Base-by-base conservation (phyloP, 1,140 invertebrate genomes). In the Stegodyphus mimosarum region DNA sequence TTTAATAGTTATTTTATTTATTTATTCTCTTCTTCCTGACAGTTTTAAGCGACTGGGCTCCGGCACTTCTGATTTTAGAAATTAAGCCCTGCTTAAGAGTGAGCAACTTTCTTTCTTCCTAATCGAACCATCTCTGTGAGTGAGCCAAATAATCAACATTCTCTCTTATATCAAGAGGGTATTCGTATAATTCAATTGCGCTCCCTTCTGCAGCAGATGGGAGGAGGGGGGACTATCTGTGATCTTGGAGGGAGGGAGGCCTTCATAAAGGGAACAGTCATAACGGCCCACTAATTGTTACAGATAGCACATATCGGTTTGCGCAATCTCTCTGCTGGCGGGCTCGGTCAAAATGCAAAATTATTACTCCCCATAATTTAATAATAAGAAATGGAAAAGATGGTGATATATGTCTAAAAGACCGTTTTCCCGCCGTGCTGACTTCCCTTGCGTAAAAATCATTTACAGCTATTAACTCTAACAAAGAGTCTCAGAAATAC, bases 201-300 rank as follows among this genome's bases (percentile, higher is more conserved):
- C 18, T 5, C 17, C 52, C 52, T 76, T 3, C 11, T n/a, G 10
- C 33, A 64, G 48, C 74, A 66, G 76, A 53, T 67, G 64, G 69
- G 18, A 18, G 76, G 63, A 13, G n/a, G 15, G 7, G 64, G 64
- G 49, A n/a, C 63, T 55, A 78, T 78, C 76, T 78, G 10, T n/a
- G 76, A 78, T 78, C 64, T 51, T 52, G 53, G 9, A n/a, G 64
- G 66, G n/a, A 9, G 49, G 64, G 3, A 33, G 15, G 18, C 11
- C 33, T 33, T 33, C 33, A 33, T 33, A 33, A 33, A 33, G 33
- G 33, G 60, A 51, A 5, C n/a, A 52, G 76, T 67, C 76, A 78
- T 78, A 69, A n/a, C 67, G 60, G 64, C 50, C 74, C 76, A 53
- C 76, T 78, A 69, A 78, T 78, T 78, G 76, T 78, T 78, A 78